These are phyloP conservation scores for Drosophila yakuba DNA, from an alignment of 1,140 invertebrate species.

Conservation along the genomic window DNA sequence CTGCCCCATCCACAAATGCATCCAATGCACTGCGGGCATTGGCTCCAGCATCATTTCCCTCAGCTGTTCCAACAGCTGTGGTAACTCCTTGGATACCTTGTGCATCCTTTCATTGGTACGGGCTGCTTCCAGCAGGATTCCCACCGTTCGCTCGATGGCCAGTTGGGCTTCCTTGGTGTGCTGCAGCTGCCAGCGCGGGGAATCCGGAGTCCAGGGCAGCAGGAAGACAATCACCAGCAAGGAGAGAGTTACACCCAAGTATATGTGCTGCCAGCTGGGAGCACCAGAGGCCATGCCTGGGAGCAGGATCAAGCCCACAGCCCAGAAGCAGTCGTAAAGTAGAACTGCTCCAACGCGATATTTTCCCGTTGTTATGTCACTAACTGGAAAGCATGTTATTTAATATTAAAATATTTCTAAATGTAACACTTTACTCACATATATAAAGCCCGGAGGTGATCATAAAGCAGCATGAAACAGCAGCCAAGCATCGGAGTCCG, in stretches of 20 bases:
- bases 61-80: slow-evolving; percentile 56
- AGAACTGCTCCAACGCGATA: slow-evolving; percentile 67
- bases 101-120: slow-evolving; percentile 68
- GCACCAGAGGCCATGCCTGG: slow-evolving; percentile 75
- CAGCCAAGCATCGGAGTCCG: slow-evolving; percentile 76
- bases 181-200: slow-evolving; percentile 84
- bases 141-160: slow-evolving; percentile 48
- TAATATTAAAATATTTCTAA: neutral
- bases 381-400: slow-evolving; percentile 47
- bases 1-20: slow-evolving; percentile 72
- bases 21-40: slow-evolving; percentile 58
- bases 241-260: slow-evolving; percentile 79
- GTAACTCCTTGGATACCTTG: slow-evolving; percentile 72
- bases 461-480: slow-evolving; percentile 80
- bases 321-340: slow-evolving; percentile 85
- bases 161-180: slow-evolving; percentile 37
- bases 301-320: slow-evolving; percentile 81
- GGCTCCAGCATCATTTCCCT: slow-evolving; percentile 46
- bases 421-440: slow-evolving; percentile 55
- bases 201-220: slow-evolving; percentile 83
- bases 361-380: slow-evolving; percentile 78
- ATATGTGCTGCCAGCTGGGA: slow-evolving; percentile 83
- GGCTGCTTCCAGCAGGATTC: slow-evolving; percentile 68
- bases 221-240: slow-evolving; percentile 78
- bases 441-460: slow-evolving; percentile 78